Percentiles rank a stretch among this genome's conserved stretches.
phyloP scores from a whole-genome alignment of 2,113 vertebrate genomes.

The Cryptomyrus ogoouensis region DNA sequence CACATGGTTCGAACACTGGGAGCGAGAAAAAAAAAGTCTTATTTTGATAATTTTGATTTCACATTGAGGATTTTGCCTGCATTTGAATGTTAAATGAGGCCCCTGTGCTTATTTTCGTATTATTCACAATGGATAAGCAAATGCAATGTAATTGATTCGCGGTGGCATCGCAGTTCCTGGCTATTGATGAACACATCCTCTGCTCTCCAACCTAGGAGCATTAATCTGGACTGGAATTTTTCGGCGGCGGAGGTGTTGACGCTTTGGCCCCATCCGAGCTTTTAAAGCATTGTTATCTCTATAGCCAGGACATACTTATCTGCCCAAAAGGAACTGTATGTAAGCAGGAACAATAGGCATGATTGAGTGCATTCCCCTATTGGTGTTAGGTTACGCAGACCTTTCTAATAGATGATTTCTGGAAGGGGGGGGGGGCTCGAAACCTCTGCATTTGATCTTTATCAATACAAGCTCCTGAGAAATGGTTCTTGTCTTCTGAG shows the following conservation, averaged over 20 bases:
- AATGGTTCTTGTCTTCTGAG: constrained; percentile 43
- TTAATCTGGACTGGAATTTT: constrained; percentile 46
- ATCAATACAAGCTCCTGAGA: constrained; percentile 40
- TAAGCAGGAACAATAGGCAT: constrained; percentile 66
- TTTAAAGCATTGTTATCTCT: constrained; percentile 61
- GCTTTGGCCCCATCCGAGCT: constrained; percentile 53
- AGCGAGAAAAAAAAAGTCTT: background rate
- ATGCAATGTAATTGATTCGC: background rate
- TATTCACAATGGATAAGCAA: constrained; percentile 17
- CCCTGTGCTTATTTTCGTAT: constrained; percentile 8
- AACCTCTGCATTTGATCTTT: constrained; percentile 45
- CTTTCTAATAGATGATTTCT: constrained; percentile 62
- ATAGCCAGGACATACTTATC: constrained; percentile 58
- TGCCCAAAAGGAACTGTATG: constrained; percentile 66
- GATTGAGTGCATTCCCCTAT: constrained; percentile 67
- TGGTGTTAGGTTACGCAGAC: constrained; percentile 61
- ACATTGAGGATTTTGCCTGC: background rate
- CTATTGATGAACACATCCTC: background rate
- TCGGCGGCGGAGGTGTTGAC: constrained; percentile 46
- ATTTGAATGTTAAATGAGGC: constrained; percentile 9
- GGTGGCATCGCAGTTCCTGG: background rate
- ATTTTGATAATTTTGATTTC: background rate
- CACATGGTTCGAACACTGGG: background rate
- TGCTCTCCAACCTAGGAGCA: constrained; percentile 13
- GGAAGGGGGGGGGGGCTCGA: constrained; percentile 7